Evolutionary conservation across 2,888 invertebrate species (phyloP), one percentile per base, ranked within the genome.

Genomic region (Heliconius hortense): DNA sequence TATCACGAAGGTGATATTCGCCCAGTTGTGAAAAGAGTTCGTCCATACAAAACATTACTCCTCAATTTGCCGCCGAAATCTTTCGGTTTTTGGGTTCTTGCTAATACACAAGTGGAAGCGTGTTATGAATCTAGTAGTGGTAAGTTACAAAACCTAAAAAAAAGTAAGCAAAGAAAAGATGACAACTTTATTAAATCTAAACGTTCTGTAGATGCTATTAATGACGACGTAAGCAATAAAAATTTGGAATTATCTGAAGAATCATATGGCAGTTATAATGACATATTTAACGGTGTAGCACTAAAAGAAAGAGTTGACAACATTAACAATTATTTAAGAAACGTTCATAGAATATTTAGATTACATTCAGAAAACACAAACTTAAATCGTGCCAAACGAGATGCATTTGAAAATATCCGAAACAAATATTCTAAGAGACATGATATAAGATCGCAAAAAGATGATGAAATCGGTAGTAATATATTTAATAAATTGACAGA

Each of bases 1-100:
- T 91, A 89, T 28, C 87, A 95, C 59, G 95, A 95, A 81, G 94
- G 95, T 0, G 95, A 95, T 31, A 90, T 96, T 18, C 90, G 94
- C 77, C 95, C 95, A 5, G 85, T 93, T 70, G 89, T 96, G 66
- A 93, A 91, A 81, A 88, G 89, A 4, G 94, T 95, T 26, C 86
- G 95, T 75, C 93, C 94, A 10, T 94, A 93, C 76, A 92, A 94
- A 82, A 92, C 94, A 0, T 82, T 96, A 4, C 89, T 95, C 11
- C 85, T 97, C 24, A 93, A 93, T 67, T 84, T 97, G 4, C 96
- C 97, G 2, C 92, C 96, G 0, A 95, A 95, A 82, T 95, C 96
- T 0, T 95, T 97, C 67, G 96, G 96, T 0, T 97, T 97, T 86
- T 97, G 96, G 95, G 96, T 97, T 0, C 85, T 97, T 18, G 96